Percentiles rank a stretch among this genome's conserved stretches.
These are phyloP conservation scores for Aplodontia rufa DNA, from an alignment of 2,113 vertebrate species.

Conservation along the genomic window DNA sequence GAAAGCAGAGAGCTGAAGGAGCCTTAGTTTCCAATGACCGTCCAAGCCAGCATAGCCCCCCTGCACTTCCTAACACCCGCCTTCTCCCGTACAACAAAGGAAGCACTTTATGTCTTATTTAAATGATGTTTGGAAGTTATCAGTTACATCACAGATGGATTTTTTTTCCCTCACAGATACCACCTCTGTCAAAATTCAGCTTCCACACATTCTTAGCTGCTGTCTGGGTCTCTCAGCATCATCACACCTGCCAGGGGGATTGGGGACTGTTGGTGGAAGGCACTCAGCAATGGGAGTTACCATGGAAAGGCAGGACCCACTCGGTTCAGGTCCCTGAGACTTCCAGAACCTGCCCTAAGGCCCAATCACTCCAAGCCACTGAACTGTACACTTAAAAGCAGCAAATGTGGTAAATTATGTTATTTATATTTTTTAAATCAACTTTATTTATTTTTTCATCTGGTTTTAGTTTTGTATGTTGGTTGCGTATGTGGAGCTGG, in stretches of 20 bases:
- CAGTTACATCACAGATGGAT: neutral
- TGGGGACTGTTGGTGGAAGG: too few relatives aligned
- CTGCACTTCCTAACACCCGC: neutral
- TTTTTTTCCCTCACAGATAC: neutral
- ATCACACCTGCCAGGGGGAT: neutral
- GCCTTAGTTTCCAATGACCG: too few relatives aligned
- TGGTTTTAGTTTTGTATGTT: too few relatives aligned
- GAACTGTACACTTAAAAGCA: neutral
- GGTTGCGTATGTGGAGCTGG: too few relatives aligned
- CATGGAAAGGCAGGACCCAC: accelerated
- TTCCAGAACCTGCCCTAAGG: neutral
- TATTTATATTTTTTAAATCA: too few relatives aligned
- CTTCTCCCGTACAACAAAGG: neutral
- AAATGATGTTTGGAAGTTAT: neutral
- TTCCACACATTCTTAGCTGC: neutral
- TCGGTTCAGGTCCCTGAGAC: neutral
- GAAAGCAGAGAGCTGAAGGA: neutral
- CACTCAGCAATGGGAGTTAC: neutral
- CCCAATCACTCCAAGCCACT: neutral
- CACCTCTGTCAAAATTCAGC: neutral
- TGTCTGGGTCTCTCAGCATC: accelerated
- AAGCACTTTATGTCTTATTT: neutral
- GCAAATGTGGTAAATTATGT: neutral
- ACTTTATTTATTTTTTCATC: too few relatives aligned
- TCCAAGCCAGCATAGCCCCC: neutral